Conservation (phyloP, 2,888 invertebrate genomes). For the Nebria brevicollis region DNA sequence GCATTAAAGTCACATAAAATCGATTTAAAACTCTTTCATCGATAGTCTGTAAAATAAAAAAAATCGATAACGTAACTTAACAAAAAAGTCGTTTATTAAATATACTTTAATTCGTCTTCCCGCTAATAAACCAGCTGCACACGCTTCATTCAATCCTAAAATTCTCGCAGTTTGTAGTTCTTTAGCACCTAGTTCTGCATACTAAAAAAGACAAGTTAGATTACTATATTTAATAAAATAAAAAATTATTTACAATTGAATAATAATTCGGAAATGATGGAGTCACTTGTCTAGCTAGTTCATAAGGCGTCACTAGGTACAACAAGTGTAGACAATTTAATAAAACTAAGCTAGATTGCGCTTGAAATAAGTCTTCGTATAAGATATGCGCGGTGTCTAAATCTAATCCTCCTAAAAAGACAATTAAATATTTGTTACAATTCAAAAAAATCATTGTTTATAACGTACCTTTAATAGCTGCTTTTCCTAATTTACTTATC, state of each 20-base stretch:
- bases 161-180: slow-evolving; percentile 77
- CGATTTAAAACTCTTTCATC: slow-evolving; percentile 74
- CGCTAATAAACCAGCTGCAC: slow-evolving; percentile 74
- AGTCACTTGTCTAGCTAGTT: slow-evolving; percentile 68
- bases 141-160: slow-evolving; percentile 82
- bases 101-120: slow-evolving; percentile 72
- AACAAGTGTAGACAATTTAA: slow-evolving; percentile 85
- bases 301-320: slow-evolving; percentile 86
- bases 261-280: slow-evolving; percentile 69
- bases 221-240: slow-evolving; percentile 36
- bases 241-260: slow-evolving; percentile 66
- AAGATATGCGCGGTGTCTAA: slow-evolving; percentile 75
- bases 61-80: background rate
- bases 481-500: slow-evolving; percentile 77
- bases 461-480: slow-evolving; percentile 80
- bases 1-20: slow-evolving; percentile 87
- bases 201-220: slow-evolving; percentile 62
- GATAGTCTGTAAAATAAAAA: slow-evolving; percentile 65
- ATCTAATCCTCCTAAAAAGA: slow-evolving; percentile 77
- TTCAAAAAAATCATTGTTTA: slow-evolving; percentile 10
- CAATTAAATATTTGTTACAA: slow-evolving; percentile 25
- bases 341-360: slow-evolving; percentile 81
- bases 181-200: slow-evolving; percentile 70
- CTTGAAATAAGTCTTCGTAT: slow-evolving; percentile 77
- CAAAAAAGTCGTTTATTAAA: slow-evolving; percentile 26